Conservation (phyloP, 1,140 invertebrate species). For the Aphelinus certus region DNA sequence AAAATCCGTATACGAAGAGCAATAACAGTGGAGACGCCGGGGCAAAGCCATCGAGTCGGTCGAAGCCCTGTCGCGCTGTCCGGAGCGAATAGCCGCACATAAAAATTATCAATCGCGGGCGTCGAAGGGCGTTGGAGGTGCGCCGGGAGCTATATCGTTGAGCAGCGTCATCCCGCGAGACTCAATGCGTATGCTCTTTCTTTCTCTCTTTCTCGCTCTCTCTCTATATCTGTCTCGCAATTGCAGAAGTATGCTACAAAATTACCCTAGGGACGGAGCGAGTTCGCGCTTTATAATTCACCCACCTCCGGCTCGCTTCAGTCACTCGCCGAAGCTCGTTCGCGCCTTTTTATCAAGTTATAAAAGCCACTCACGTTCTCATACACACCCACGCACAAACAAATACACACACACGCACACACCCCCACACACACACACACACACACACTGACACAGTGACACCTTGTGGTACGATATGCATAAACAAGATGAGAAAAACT, state of each 20-base stretch:
- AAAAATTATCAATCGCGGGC: no score
- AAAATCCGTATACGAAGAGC: no score
- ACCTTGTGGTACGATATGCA: no score
- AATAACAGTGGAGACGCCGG: no score
- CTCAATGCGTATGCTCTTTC: not conserved
- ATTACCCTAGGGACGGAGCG: slow-evolving; percentile 18
- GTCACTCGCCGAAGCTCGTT: not conserved
- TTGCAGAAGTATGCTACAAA: slow-evolving; percentile 15
- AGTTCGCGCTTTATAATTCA: slow-evolving; percentile 20
- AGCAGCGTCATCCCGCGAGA: slow-evolving; percentile 26
- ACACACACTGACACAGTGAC: no score
- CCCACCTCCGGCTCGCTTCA: not conserved
- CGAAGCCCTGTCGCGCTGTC: not conserved
- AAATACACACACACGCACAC: no score
- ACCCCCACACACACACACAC: no score
- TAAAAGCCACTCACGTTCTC: slow-evolving; percentile 16
- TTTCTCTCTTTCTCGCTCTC: not conserved
- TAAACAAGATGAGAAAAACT: no score
- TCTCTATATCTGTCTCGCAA: not conserved
- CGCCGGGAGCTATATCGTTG: slow-evolving; percentile 1
- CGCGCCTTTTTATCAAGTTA: slow-evolving; percentile 12
- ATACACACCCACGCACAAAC: not conserved
- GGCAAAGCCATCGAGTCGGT: not conserved
- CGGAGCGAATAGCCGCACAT: no score
- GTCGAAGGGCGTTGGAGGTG: not conserved